Base-by-base conservation (phyloP, 2,888 invertebrate genomes). In the Caenorhabditis macrosperma region DNA sequence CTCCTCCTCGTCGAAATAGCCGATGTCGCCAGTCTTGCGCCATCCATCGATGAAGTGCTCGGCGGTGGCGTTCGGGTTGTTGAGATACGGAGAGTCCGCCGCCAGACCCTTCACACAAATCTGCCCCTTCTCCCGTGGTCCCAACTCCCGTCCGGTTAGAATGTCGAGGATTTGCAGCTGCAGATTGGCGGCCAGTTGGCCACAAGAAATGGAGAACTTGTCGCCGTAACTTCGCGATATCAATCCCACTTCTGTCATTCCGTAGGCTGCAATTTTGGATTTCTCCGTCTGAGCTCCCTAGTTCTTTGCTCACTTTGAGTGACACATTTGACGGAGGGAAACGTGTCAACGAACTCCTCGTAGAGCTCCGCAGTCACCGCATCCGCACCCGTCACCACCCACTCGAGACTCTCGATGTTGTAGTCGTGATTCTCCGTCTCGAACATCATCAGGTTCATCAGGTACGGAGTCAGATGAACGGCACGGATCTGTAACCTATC, bases 1-100 rank as follows among this genome's bases (percentile, higher is more conserved):
- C n/a, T 69, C 44, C 26, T 76, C 44, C 4, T 80, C 75, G 30
- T 80, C 80, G 24, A 71, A 69, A 17, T 66, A 80, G 17, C 80
- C 80, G 61, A 80, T 80, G 28, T 80, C 80, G 3, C 80, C 80
- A 20, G 80, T 80, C 55, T 71, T 80, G 10, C 80, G 30, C 80
- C 80, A 80, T 12, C 66, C 80, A 4, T 80, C 80, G 5, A 80
- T 60, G 10, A 80, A 80, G 24, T 80, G 80, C 5, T 80, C 80
- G 10, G 35, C 64, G 0, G 80, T 80, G 17, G 80, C 80, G 22
- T 55, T 35, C 7, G 75, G 75, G 30, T 80, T 80, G 30, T 80
- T 80, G 7, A 80, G 22, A 15, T 80, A 80, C 2, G 80, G 80
- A 5, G 74, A 74, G 44, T 66, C 57, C 1, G 80, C 80, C 6